Conservation (phyloP, 2,113 vertebrate genomes). For the Tringa solitaria region DNA sequence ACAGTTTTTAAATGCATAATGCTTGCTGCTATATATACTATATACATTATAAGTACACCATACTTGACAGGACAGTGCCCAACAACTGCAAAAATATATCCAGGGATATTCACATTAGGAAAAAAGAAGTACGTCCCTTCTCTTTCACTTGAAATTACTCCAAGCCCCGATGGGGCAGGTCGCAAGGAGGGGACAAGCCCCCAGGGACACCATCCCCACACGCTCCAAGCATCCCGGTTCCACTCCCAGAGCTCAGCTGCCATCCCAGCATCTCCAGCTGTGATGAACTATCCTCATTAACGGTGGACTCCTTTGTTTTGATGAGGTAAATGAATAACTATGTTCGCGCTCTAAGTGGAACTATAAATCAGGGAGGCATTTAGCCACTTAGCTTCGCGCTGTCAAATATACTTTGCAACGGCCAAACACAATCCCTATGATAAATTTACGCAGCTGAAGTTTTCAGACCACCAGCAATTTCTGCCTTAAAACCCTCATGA, state of each 20-base stretch:
- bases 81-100: not conserved
- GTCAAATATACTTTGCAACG: conserved; percentile 23
- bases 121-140: not conserved
- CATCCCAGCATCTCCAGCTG: not conserved
- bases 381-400: not conserved
- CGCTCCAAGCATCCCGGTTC: not conserved
- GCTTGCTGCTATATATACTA: not conserved
- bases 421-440: conserved; percentile 13
- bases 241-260: not conserved
- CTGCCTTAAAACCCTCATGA: not conserved
- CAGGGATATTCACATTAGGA: not conserved
- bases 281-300: not conserved
- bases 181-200: not conserved
- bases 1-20: not conserved
- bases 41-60: not conserved
- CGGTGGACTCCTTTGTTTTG: not conserved
- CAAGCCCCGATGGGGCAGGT: not conserved
- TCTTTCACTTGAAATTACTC: not conserved
- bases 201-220: fast-evolving
- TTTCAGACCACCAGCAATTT: not conserved
- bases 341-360: not conserved
- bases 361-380: conserved; percentile 16
- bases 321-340: not conserved
- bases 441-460: not conserved
- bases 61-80: not conserved